phyloP scores from a whole-genome alignment of 2,888 invertebrate genomes.

The Doris montereyensis region DNA sequence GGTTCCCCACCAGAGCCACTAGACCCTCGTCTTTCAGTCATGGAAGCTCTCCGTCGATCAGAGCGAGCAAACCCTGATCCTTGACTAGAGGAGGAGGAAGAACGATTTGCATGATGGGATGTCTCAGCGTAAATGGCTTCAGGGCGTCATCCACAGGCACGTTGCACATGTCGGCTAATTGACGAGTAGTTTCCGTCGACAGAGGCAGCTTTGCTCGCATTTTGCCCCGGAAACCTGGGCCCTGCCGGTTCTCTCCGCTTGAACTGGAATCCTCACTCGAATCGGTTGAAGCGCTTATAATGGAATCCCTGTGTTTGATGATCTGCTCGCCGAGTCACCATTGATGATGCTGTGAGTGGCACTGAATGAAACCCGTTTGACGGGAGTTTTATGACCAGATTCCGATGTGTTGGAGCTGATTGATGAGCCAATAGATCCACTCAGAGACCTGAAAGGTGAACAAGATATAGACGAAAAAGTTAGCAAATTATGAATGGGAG shows the following conservation, averaged over 20 bases:
- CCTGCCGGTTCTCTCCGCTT: slow-evolving; percentile 55
- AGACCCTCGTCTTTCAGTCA: slow-evolving; percentile 45
- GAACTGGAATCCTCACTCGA: slow-evolving; percentile 66
- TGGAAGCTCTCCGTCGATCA: slow-evolving; percentile 42
- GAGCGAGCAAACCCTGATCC: slow-evolving; percentile 37
- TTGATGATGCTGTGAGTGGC: slow-evolving; percentile 65
- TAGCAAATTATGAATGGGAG: too few species aligned
- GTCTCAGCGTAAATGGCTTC: slow-evolving; percentile 49
- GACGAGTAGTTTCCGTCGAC: slow-evolving; percentile 65
- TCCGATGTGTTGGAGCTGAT: slow-evolving; percentile 24
- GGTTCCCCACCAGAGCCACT: slow-evolving; percentile 22
- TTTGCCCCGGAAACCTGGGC: slow-evolving; percentile 53
- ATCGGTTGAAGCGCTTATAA: slow-evolving; percentile 66
- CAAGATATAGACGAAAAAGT: too few species aligned
- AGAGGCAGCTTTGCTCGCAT: slow-evolving; percentile 64
- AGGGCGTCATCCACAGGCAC: slow-evolving; percentile 55
- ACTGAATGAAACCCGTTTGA: slow-evolving; percentile 67
- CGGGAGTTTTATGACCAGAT: slow-evolving; percentile 55
- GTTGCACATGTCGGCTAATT: slow-evolving; percentile 66
- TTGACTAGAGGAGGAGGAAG: slow-evolving; percentile 28
- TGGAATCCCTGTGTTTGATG: slow-evolving; percentile 62
- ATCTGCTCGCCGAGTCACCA: slow-evolving; percentile 57
- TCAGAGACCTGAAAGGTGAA: slow-evolving; percentile 30
- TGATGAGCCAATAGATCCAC: slow-evolving; percentile 36
- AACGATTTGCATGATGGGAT: slow-evolving; percentile 29